Percentiles rank a stretch among this genome's conserved stretches.
Conservation (phyloP, 2,113 vertebrate genomes). For the Anguilla japonica region DNA sequence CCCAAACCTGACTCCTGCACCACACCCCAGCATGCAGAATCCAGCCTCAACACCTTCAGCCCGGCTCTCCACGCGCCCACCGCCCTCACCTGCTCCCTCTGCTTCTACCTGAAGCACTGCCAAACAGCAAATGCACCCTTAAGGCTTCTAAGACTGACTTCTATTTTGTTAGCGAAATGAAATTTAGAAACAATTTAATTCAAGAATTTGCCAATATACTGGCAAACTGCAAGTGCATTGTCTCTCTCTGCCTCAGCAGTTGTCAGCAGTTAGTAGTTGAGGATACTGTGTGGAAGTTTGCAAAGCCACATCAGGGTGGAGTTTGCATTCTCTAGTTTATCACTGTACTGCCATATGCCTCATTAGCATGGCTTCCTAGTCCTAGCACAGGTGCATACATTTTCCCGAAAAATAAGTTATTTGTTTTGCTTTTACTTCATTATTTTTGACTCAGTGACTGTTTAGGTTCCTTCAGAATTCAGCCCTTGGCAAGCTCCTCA, state of each 20-base stretch:
- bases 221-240: neutral
- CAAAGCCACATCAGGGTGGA: neutral
- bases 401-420: constrained; percentile 49
- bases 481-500: constrained; percentile 42
- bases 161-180: neutral
- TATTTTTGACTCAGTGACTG: constrained; percentile 57
- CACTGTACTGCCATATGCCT: constrained; percentile 31
- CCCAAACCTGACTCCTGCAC: constrained; percentile 18
- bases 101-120: no score
- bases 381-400: constrained; percentile 55
- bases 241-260: neutral
- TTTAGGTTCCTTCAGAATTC: constrained; percentile 36
- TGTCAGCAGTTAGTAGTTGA: neutral
- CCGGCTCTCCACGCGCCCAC: neutral
- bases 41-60: neutral
- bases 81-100: neutral
- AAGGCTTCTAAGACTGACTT: neutral
- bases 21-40: neutral
- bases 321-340: neutral
- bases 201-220: neutral
- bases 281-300: neutral
- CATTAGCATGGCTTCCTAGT: constrained; percentile 58
- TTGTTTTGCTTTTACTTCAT: constrained; percentile 53
- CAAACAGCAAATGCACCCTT: neutral
- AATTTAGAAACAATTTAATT: neutral